phyloP scores from a whole-genome alignment of 2,113 vertebrate genomes.

The Amazona guildingii region DNA sequence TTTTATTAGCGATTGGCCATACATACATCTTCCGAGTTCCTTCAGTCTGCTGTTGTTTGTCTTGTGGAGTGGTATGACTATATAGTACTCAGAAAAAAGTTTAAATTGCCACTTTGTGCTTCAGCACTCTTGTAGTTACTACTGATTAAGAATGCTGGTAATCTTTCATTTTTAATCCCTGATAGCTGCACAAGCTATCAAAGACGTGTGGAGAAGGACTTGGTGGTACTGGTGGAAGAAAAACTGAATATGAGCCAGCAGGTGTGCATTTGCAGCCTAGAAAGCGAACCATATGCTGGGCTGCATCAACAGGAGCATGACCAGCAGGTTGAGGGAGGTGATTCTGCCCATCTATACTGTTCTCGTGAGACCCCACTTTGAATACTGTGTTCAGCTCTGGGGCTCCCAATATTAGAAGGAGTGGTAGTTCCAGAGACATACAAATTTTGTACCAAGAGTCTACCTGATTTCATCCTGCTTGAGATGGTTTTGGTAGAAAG shows the following conservation, averaged over 20 bases:
- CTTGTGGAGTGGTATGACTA: neutral
- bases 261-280: neutral
- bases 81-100: neutral
- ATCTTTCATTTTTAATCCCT: neutral
- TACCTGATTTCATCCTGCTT: neutral
- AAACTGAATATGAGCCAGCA: neutral
- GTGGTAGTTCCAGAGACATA: neutral
- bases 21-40: neutral
- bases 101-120: constrained; percentile 22
- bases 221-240: neutral
- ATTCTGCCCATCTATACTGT: neutral
- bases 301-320: neutral
- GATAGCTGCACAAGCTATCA: neutral
- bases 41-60: neutral
- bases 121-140: neutral
- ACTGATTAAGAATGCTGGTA: neutral
- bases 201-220: neutral
- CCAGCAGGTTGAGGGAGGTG: neutral
- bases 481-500: neutral
- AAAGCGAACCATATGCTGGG: neutral
- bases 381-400: neutral
- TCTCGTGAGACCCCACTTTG: neutral
- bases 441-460: neutral
- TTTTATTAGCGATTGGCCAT: neutral
- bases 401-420: neutral